Percentiles rank a stretch among this genome's conserved stretches.
phyloP scores from a whole-genome alignment of 2,888 invertebrate genomes.

The Stenchaetothrips biformis region DNA sequence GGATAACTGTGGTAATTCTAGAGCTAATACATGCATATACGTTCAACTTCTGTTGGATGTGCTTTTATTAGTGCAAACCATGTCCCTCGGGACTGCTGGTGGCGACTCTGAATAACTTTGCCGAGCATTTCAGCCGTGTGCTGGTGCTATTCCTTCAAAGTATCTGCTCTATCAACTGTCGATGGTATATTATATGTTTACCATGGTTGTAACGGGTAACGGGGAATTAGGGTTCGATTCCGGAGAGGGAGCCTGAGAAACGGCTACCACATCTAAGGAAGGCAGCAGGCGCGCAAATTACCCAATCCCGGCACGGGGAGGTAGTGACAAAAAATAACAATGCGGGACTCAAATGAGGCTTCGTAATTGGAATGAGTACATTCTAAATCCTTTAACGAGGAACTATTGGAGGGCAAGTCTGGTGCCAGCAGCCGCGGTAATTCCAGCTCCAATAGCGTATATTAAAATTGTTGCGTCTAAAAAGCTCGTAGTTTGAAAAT shows the following conservation, averaged over 20 bases:
- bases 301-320: constrained; percentile 56
- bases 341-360: constrained; percentile 55
- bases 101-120: constrained; percentile 51
- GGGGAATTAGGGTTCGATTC: constrained; percentile 71
- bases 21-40: constrained; percentile 61
- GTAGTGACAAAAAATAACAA: constrained; percentile 66
- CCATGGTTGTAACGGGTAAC: constrained; percentile 66
- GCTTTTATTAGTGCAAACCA: constrained; percentile 56
- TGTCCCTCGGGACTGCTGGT: constrained; percentile 47
- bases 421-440: constrained; percentile 69
- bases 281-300: constrained; percentile 65
- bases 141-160: constrained; percentile 59
- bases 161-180: constrained; percentile 65
- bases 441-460: constrained; percentile 65
- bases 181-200: constrained; percentile 62
- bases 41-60: constrained; percentile 49
- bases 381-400: constrained; percentile 57
- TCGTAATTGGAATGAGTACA: too few relatives aligned
- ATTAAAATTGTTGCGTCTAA: too few relatives aligned
- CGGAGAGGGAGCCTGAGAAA: too few relatives aligned
- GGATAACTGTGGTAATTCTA: constrained; percentile 63
- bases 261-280: too few relatives aligned
- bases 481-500: constrained; percentile 54
- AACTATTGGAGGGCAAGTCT: constrained; percentile 62
- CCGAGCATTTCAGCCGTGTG: constrained; percentile 47